A percentile compares a stretch with the other conserved stretches of the same genome.
Conservation (phyloP, 1,140 invertebrate genomes). For the Megalopta genalis region DNA sequence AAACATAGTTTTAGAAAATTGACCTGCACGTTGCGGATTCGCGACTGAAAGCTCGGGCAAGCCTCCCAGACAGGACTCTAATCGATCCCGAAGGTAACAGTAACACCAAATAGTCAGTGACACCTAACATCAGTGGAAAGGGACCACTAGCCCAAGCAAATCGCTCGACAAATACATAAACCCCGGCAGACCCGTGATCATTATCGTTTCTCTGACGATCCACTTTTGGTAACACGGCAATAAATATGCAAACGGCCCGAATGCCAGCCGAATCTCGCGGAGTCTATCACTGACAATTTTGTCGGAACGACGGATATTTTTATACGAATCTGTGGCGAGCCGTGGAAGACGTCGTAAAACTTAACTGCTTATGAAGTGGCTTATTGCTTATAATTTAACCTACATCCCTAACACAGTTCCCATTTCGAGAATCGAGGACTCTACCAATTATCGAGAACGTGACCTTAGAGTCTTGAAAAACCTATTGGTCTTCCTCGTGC, state of each 20-base stretch:
- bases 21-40: no score
- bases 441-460: no score
- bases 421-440: no score
- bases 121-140: not conserved
- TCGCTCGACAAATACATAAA: conserved; percentile 18
- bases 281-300: conserved; percentile 11
- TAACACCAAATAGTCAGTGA: conserved; percentile 3
- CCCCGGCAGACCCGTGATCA: conserved; percentile 11
- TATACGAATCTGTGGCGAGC: not conserved
- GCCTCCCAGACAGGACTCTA: not conserved
- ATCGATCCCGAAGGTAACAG: conserved; percentile 13
- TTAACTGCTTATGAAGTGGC: not conserved
- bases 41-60: not conserved
- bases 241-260: conserved; percentile 38
- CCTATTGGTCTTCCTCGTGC: no score
- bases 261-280: not conserved
- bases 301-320: not conserved
- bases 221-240: conserved; percentile 16
- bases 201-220: conserved; percentile 36
- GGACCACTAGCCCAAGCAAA: conserved; percentile 13
- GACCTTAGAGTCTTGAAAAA: no score
- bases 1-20: no score
- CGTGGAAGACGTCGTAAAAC: not conserved
- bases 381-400: not conserved
- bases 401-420: no score